Conservation (phyloP, 1,140 invertebrate genomes). For the Cherax quadricarinatus region DNA sequence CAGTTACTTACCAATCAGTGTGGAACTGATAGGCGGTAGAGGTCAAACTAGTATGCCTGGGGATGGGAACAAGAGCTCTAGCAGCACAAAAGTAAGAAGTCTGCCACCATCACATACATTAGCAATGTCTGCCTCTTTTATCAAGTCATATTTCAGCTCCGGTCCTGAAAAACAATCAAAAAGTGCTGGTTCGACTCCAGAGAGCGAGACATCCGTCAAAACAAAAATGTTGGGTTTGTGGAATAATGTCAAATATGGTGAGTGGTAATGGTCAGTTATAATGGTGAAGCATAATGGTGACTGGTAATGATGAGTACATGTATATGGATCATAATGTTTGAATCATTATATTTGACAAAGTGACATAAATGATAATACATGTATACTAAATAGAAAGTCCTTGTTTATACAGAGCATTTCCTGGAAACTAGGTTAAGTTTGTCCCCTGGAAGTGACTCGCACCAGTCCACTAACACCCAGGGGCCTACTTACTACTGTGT, state of each 20-base stretch:
- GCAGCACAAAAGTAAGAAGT: constrained; percentile 34
- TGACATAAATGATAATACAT: too few species aligned
- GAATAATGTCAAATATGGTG: constrained; percentile 67
- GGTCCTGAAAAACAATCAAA: constrained; percentile 29
- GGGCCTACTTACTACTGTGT: too few species aligned
- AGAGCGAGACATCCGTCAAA: constrained; percentile 56
- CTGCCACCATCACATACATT: constrained; percentile 55
- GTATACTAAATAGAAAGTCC: too few species aligned
- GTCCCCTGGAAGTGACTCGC: too few species aligned
- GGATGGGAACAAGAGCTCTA: constrained; percentile 39
- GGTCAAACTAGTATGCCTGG: constrained; percentile 36
- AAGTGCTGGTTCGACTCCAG: constrained; percentile 33
- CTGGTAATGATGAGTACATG: background rate
- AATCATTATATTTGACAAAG: background rate
- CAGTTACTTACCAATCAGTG: constrained; percentile 48
- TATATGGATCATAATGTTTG: background rate
- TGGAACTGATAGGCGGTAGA: constrained; percentile 51
- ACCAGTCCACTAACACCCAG: too few species aligned
- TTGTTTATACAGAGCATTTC: too few species aligned
- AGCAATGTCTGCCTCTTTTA: constrained; percentile 52
- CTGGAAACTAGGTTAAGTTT: too few species aligned
- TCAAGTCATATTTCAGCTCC: constrained; percentile 57
- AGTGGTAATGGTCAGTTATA: background rate
- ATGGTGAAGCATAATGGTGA: too few species aligned
- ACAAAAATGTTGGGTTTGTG: constrained; percentile 61